phyloP scores from a whole-genome alignment of 2,797 vertebrate genomes.

The Prunella strophiata region DNA sequence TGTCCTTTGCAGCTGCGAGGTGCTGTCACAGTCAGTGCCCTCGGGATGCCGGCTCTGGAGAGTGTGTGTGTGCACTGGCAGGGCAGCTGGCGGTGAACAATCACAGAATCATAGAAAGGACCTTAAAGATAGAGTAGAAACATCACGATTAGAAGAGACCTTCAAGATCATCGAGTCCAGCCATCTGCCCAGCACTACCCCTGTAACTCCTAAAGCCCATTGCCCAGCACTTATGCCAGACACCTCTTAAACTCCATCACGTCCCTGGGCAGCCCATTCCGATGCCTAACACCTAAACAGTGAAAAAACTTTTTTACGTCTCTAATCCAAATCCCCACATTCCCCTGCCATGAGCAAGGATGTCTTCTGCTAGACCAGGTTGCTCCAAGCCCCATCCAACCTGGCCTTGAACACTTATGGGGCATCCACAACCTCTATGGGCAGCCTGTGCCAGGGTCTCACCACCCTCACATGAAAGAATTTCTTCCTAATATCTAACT shows the following conservation, averaged over 20 bases:
- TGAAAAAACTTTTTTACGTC: background rate
- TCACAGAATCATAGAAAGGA: background rate
- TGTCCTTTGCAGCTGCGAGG: background rate
- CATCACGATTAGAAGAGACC: background rate
- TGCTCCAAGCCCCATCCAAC: background rate
- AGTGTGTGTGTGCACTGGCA: background rate
- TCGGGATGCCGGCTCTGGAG: background rate
- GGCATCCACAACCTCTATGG: no score
- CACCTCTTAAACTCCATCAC: background rate
- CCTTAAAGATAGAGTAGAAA: background rate
- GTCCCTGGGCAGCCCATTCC: background rate
- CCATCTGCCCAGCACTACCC: no score
- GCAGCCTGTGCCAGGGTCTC: background rate
- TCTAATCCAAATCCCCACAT: background rate
- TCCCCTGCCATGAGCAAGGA: background rate
- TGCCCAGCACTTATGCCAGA: background rate
- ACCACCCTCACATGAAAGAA: background rate
- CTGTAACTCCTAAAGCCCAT: background rate
- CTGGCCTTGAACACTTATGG: background rate
- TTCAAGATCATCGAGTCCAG: background rate
- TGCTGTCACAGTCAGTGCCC: background rate
- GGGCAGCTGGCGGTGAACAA: background rate
- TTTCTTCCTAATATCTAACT: background rate
- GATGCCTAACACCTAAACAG: background rate
- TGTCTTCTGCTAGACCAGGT: background rate